phyloP scores from a whole-genome alignment of 2,888 invertebrate species.

The Alloscopus bannaensis region DNA sequence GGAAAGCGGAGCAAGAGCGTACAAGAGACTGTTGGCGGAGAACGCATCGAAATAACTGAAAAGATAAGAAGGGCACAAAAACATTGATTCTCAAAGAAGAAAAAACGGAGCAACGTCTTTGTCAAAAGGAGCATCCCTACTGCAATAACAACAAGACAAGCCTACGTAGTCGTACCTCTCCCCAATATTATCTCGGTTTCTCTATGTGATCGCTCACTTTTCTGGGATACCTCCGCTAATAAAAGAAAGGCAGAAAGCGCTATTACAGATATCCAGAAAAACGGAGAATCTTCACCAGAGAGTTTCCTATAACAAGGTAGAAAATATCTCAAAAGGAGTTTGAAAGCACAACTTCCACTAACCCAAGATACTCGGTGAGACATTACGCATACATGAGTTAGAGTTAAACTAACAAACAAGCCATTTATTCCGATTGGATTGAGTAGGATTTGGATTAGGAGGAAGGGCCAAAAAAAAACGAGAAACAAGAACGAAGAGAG shows the following conservation, averaged over 20 bases:
- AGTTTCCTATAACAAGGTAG: slow-evolving; percentile 45
- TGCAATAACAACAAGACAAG: slow-evolving; percentile 40
- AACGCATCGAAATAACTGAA: slow-evolving; percentile 22
- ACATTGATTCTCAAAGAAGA: slow-evolving; percentile 5
- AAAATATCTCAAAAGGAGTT: slow-evolving; percentile 19
- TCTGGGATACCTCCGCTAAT: neutral
- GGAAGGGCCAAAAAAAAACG: slow-evolving; percentile 39
- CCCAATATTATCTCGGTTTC: neutral
- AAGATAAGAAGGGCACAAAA: slow-evolving; percentile 30
- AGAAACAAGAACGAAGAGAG: slow-evolving; percentile 30
- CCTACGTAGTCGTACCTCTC: slow-evolving; percentile 13
- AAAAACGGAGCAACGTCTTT: slow-evolving; percentile 28
- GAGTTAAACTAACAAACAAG: slow-evolving; percentile 67
- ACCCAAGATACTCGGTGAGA: slow-evolving; percentile 1
- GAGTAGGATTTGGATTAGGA: slow-evolving; percentile 61
- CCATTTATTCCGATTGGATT: slow-evolving; percentile 67
- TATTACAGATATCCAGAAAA: slow-evolving; percentile 9
- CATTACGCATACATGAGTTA: slow-evolving; percentile 55
- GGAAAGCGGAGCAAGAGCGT: slow-evolving; percentile 2
- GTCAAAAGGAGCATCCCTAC: slow-evolving; percentile 36
- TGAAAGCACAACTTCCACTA: neutral
- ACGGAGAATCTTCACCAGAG: slow-evolving; percentile 3
- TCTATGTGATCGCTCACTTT: neutral
- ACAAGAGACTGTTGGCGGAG: neutral
- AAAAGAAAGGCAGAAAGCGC: slow-evolving; percentile 1